phyloP scores from a whole-genome alignment of 92 coral and sea anemone genomes.

The Porites divaricata region DNA sequence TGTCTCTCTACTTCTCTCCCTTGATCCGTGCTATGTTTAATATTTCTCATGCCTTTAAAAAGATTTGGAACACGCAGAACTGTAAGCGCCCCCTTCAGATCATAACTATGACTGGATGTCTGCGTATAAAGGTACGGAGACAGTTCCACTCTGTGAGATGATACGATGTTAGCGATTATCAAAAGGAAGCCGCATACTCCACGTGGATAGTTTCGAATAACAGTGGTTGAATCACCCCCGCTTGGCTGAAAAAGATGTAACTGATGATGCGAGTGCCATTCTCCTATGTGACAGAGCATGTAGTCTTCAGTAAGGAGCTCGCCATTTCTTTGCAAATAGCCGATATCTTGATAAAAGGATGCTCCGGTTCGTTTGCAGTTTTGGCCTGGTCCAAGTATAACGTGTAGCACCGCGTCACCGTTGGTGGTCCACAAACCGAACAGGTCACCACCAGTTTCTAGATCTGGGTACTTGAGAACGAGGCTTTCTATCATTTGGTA shows the following conservation, averaged over 20 bases:
- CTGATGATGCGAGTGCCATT: conserved; percentile 93
- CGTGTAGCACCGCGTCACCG: conserved; percentile 63
- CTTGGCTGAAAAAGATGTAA: conserved; percentile 78
- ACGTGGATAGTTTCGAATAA: conserved; percentile 73
- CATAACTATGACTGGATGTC: neutral
- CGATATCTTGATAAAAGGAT: conserved; percentile 79
- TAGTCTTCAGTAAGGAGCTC: conserved; percentile 63
- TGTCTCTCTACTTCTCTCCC: conserved; percentile 19
- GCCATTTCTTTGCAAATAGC: conserved; percentile 76
- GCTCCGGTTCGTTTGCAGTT: conserved; percentile 63
- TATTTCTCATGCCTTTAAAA: conserved; percentile 22
- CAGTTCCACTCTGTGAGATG: conserved; percentile 30
- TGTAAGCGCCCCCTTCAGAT: neutral
- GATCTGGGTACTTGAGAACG: conserved; percentile 74
- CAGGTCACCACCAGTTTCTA: conserved; percentile 88
- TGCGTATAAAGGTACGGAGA: conserved; percentile 56
- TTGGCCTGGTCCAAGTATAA: conserved; percentile 87
- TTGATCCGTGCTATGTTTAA: neutral
- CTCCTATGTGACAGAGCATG: conserved; percentile 92
- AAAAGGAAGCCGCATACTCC: conserved; percentile 74
- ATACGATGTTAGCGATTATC: conserved; percentile 76
- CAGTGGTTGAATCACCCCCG: conserved; percentile 75
- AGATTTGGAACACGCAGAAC: conserved; percentile 1
- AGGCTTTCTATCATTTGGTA: conserved; percentile 42
- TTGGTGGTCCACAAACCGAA: conserved; percentile 79